A percentile compares a stretch with the other conserved stretches of the same genome.
phyloP scores from a whole-genome alignment of 2,797 vertebrate genomes.

The Mormyrus hasselquistii region DNA sequence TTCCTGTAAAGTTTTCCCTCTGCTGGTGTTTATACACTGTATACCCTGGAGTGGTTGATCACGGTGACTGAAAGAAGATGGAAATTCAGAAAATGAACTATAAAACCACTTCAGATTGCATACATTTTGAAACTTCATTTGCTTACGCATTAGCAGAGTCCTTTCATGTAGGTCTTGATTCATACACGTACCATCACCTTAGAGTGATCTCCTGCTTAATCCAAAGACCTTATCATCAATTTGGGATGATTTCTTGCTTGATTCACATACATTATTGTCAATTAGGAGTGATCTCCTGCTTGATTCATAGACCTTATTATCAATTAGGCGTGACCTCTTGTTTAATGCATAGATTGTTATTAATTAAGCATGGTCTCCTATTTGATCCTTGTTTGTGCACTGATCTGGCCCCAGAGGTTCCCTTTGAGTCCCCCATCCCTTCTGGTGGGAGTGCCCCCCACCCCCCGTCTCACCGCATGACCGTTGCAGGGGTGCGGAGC shows the following conservation, averaged over 20 bases:
- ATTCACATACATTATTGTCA: neutral
- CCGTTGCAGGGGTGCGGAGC: conserved; percentile 82
- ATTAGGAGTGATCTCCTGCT: neutral
- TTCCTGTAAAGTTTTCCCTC: neutral
- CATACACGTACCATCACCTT: neutral
- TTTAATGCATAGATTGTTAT: neutral
- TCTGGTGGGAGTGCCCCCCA: too few species aligned
- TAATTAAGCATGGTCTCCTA: neutral
- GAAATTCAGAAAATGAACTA: neutral
- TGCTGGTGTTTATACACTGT: neutral
- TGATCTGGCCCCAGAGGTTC: neutral
- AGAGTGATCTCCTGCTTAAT: neutral
- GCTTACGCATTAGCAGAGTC: neutral
- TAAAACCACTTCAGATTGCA: neutral
- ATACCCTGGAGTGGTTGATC: neutral
- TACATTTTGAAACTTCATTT: neutral
- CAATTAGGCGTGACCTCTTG: neutral
- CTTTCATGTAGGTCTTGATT: neutral
- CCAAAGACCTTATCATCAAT: neutral
- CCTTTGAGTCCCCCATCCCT: neutral
- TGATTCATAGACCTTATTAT: neutral
- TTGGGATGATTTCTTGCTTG: neutral
- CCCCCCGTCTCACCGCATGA: neutral
- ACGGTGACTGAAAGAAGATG: neutral
- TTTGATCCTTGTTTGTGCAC: neutral